These are phyloP conservation scores for Ormyrus nitidulus DNA, from an alignment of 2,888 invertebrate genomes.

Conservation along the genomic window DNA sequence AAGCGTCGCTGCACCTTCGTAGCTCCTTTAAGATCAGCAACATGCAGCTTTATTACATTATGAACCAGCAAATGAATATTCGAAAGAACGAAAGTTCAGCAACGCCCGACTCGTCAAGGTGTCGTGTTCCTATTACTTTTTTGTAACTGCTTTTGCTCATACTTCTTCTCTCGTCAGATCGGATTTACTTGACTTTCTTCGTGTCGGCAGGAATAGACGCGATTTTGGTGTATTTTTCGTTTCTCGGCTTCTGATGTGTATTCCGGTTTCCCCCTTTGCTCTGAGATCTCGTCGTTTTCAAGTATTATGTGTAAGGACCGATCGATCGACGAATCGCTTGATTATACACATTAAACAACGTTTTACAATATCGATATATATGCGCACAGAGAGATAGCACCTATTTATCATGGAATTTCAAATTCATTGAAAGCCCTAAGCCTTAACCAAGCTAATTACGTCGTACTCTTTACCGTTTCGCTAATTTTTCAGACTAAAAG, in stretches of 20 bases:
- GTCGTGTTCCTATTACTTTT: slow-evolving; percentile 3
- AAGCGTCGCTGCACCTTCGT: slow-evolving; percentile 48
- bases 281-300: slow-evolving; percentile 22
- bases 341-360: slow-evolving; percentile 14
- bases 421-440: slow-evolving; percentile 22
- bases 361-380: slow-evolving; percentile 9
- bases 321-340: slow-evolving; percentile 47
- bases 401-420: slow-evolving; percentile 11
- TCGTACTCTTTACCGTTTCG: too few species aligned
- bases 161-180: slow-evolving; percentile 12
- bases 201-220: slow-evolving; percentile 55
- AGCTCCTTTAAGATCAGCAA: neutral
- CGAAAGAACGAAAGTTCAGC: slow-evolving; percentile 43
- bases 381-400: slow-evolving; percentile 17
- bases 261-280: neutral
- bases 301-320: neutral
- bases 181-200: slow-evolving; percentile 51
- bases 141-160: slow-evolving; percentile 7
- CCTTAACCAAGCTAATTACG: neutral
- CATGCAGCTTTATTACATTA: too few species aligned
- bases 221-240: slow-evolving; percentile 45
- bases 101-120: slow-evolving; percentile 10
- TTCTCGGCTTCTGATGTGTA: neutral
- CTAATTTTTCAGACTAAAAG: too few species aligned
- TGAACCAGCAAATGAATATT: neutral